phyloP scores from a whole-genome alignment of 2,797 vertebrate species.

The Manis crassicaudata region DNA sequence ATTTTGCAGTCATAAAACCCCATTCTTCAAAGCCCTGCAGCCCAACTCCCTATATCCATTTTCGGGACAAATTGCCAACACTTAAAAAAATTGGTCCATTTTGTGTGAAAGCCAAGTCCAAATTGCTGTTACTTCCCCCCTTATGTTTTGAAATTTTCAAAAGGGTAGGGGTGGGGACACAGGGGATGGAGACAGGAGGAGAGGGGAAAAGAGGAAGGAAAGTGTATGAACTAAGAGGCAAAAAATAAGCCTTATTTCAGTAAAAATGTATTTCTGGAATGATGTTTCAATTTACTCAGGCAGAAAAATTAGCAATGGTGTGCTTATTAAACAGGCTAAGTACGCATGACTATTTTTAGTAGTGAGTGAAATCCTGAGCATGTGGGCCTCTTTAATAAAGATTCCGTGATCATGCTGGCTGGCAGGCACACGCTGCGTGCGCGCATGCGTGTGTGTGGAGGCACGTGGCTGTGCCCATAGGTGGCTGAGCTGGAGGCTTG shows the following conservation, averaged over 20 bases:
- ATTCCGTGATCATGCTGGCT: slow-evolving; percentile 65
- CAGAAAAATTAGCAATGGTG: slow-evolving; percentile 77
- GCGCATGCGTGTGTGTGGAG: too few relatives aligned
- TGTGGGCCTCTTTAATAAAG: slow-evolving; percentile 77
- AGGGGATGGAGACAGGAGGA: background rate
- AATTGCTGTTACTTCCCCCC: slow-evolving; percentile 63
- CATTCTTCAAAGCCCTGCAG: slow-evolving; percentile 73
- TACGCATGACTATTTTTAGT: slow-evolving; percentile 75
- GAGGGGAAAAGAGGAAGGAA: background rate
- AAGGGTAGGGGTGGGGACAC: background rate
- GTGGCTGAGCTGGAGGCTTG: background rate
- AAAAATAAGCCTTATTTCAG: slow-evolving; percentile 29
- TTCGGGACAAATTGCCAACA: slow-evolving; percentile 80
- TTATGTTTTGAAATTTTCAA: slow-evolving; percentile 64
- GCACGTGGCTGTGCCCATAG: background rate
- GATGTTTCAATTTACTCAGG: slow-evolving; percentile 74
- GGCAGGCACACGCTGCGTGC: background rate
- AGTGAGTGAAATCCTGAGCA: slow-evolving; percentile 72
- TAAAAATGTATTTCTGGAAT: slow-evolving; percentile 74
- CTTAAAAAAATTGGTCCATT: slow-evolving; percentile 81
- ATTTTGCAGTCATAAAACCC: slow-evolving; percentile 77
- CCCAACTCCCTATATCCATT: slow-evolving; percentile 73
- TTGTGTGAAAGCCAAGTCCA: slow-evolving; percentile 75
- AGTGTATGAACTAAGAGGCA: background rate
- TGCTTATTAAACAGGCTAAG: slow-evolving; percentile 76